Evolutionary conservation across 2,888 invertebrate species (phyloP).

Genomic region (Morpho achilles): DNA sequence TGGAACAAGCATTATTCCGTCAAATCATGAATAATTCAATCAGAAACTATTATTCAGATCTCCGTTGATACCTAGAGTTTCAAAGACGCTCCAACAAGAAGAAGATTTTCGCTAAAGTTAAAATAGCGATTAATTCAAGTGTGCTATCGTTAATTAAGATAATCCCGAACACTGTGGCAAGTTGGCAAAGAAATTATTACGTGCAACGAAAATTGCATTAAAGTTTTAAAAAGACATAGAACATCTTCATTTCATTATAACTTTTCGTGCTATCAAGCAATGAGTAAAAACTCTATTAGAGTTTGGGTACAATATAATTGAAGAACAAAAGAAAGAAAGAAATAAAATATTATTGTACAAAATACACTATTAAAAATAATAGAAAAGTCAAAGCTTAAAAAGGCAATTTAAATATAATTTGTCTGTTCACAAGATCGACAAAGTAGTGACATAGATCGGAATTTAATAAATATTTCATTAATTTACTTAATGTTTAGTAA

Average conservation of each 20-base stretch:
- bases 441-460: too few species aligned
- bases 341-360: too few species aligned
- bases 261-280: too few species aligned
- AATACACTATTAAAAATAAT: too few species aligned
- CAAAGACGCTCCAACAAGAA: conserved; percentile 14
- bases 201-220: conserved; percentile 15
- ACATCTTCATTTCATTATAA: neutral
- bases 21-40: conserved; percentile 16
- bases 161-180: conserved; percentile 26
- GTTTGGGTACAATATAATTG: too few species aligned
- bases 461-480: too few species aligned
- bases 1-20: conserved; percentile 4
- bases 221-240: neutral
- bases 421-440: too few species aligned
- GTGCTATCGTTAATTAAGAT: conserved; percentile 32
- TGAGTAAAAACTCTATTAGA: too few species aligned
- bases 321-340: too few species aligned
- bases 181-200: conserved; percentile 25
- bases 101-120: conserved; percentile 19
- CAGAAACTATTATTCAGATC: conserved; percentile 18
- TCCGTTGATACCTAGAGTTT: conserved; percentile 12
- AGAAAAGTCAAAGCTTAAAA: too few species aligned
- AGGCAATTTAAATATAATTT: too few species aligned
- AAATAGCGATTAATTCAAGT: conserved; percentile 31
- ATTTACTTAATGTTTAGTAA: too few species aligned